These are phyloP conservation scores for Rhea americana DNA, from an alignment of 2,113 vertebrate species.

Conservation along the genomic window DNA sequence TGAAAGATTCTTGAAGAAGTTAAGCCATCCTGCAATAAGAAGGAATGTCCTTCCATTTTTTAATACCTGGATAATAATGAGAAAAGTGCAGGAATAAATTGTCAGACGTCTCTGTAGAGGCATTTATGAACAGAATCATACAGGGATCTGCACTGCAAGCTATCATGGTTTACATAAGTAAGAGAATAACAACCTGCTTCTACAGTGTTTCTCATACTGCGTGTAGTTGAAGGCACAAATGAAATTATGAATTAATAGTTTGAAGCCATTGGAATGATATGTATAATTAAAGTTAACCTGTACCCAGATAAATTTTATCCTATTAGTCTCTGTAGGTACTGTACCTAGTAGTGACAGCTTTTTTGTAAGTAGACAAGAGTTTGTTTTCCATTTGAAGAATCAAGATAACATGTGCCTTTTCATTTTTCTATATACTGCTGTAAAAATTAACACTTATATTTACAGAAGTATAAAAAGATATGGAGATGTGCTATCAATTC, in stretches of 20 bases:
- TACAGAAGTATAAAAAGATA: not conserved
- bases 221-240: slow-evolving; percentile 35
- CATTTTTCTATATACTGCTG: not conserved
- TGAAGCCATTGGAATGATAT: not conserved
- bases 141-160: not conserved
- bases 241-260: not conserved
- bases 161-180: not conserved
- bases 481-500: too few species aligned
- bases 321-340: not conserved
- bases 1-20: not conserved
- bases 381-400: not conserved
- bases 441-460: not conserved
- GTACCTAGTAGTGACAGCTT: not conserved
- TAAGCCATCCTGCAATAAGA: not conserved
- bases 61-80: not conserved
- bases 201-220: not conserved
- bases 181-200: not conserved
- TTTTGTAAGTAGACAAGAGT: not conserved
- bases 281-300: not conserved
- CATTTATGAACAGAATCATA: not conserved
- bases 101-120: not conserved
- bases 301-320: not conserved
- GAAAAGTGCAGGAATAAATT: slow-evolving; percentile 19
- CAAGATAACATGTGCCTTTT: not conserved
- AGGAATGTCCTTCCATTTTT: not conserved